phyloP scores from a whole-genome alignment of 2,888 invertebrate species.

The Oscheius sp. region DNA sequence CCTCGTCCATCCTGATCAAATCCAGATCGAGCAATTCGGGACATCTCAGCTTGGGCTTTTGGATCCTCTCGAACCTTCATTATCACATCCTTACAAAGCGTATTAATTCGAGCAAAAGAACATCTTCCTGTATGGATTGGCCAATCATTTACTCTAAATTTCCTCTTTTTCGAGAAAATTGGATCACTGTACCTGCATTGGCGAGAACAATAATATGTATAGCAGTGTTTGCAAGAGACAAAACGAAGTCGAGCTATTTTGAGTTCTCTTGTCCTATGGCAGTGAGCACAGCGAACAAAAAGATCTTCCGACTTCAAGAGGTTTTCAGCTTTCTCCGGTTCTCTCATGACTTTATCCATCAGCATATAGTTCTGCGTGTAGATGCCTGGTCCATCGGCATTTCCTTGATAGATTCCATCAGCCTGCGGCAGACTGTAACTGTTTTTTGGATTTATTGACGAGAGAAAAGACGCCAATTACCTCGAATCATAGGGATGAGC shows the following conservation, averaged over 20 bases:
- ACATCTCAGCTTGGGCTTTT: slow-evolving; percentile 77
- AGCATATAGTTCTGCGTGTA: slow-evolving; percentile 63
- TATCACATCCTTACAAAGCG: slow-evolving; percentile 80
- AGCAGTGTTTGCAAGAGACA: slow-evolving; percentile 94
- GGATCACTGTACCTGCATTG: slow-evolving; percentile 44
- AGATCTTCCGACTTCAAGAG: slow-evolving; percentile 55
- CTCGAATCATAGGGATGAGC: slow-evolving; percentile 20
- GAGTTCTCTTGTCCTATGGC: slow-evolving; percentile 71
- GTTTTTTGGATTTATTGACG: not conserved
- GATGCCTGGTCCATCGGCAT: slow-evolving; percentile 64
- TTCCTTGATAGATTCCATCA: slow-evolving; percentile 51
- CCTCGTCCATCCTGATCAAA: slow-evolving; percentile 82
- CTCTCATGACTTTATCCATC: slow-evolving; percentile 63
- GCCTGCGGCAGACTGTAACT: slow-evolving; percentile 23
- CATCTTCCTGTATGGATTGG: slow-evolving; percentile 84
- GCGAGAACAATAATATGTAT: slow-evolving; percentile 87
- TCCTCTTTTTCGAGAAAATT: not conserved
- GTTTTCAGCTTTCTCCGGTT: slow-evolving; percentile 66
- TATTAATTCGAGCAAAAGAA: slow-evolving; percentile 87
- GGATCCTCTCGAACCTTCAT: slow-evolving; percentile 73
- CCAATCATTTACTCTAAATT: slow-evolving; percentile 84
- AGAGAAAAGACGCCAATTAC: not conserved
- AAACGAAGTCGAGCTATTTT: slow-evolving; percentile 82
- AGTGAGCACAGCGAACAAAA: slow-evolving; percentile 69
- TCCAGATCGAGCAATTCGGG: slow-evolving; percentile 84